Conservation (phyloP, 2,797 vertebrate species). For the Sitta carolinensis region DNA sequence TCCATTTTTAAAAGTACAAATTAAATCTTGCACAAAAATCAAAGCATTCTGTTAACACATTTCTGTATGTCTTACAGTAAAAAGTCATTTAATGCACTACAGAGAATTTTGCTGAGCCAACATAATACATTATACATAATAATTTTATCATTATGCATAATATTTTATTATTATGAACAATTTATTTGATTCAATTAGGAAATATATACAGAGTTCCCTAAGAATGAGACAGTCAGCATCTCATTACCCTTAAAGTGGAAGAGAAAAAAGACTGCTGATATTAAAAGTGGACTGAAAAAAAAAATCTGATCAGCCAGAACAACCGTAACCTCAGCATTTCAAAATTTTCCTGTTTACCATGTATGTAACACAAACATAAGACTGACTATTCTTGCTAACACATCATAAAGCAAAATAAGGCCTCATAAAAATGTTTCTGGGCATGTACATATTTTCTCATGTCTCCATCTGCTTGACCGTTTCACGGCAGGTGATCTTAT, state of each 20-base stretch:
- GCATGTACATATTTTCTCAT: neutral
- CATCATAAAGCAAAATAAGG: constrained; percentile 1
- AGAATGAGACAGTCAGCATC: neutral
- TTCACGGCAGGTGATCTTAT: constrained; percentile 1
- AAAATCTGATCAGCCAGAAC: neutral
- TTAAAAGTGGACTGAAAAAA: neutral
- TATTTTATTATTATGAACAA: neutral
- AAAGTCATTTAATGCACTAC: neutral
- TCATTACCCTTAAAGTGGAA: neutral
- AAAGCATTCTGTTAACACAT: constrained; percentile 9
- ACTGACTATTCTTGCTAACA: neutral
- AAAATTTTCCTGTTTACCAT: neutral
- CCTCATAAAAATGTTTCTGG: neutral
- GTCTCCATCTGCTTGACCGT: neutral
- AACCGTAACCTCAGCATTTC: neutral
- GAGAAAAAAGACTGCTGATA: neutral
- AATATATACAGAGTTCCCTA: neutral
- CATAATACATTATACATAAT: neutral
- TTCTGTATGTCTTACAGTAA: constrained; percentile 5
- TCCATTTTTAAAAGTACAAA: neutral
- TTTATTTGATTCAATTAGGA: constrained; percentile 26
- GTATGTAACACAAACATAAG: neutral
- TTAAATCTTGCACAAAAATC: neutral
- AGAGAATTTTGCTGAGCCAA: neutral
- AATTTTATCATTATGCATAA: neutral